Evolutionary conservation across 1,140 invertebrate species (phyloP).

Genomic region (Zophobas atratus): DNA sequence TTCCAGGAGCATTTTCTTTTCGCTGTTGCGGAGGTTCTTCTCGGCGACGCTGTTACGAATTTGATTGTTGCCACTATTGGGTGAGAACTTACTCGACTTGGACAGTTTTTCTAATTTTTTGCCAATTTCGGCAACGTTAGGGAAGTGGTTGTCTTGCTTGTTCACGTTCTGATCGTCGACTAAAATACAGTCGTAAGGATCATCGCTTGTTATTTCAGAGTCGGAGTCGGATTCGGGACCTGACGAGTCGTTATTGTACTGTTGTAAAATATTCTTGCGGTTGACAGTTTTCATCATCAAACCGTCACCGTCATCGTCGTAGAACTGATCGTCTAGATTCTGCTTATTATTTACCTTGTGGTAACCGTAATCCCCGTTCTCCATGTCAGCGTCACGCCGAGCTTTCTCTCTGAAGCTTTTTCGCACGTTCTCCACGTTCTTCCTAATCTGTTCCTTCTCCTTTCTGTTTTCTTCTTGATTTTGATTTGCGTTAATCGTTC

Average conservation of each 20-base stretch:
- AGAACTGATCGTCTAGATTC: conserved; percentile 74
- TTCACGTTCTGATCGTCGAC: conserved; percentile 77
- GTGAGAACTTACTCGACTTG: conserved; percentile 65
- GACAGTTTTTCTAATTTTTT: conserved; percentile 70
- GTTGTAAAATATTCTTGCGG: conserved; percentile 78
- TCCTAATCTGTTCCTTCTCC: conserved; percentile 30
- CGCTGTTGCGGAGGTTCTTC: conserved; percentile 59
- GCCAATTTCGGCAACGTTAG: conserved; percentile 67
- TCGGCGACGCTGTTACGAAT: conserved; percentile 51
- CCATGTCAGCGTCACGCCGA: conserved; percentile 54
- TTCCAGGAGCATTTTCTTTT: conserved; percentile 46
- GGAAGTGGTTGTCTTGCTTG: conserved; percentile 61
- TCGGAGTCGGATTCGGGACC: conserved; percentile 69
- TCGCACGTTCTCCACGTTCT: conserved; percentile 51
- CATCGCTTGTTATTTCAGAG: conserved; percentile 77
- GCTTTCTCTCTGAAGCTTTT: conserved; percentile 60
- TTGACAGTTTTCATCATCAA: conserved; percentile 77
- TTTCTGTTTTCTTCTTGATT: conserved; percentile 51
- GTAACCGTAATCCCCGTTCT: conserved; percentile 50
- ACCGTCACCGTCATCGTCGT: conserved; percentile 75
- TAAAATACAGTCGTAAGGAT: conserved; percentile 82
- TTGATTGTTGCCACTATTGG: conserved; percentile 65
- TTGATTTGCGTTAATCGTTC: conserved; percentile 60
- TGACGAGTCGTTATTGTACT: conserved; percentile 75
- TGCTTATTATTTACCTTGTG: conserved; percentile 65